Evolutionary conservation across 2,113 vertebrate species (phyloP).

Genomic region (Egretta garzetta): DNA sequence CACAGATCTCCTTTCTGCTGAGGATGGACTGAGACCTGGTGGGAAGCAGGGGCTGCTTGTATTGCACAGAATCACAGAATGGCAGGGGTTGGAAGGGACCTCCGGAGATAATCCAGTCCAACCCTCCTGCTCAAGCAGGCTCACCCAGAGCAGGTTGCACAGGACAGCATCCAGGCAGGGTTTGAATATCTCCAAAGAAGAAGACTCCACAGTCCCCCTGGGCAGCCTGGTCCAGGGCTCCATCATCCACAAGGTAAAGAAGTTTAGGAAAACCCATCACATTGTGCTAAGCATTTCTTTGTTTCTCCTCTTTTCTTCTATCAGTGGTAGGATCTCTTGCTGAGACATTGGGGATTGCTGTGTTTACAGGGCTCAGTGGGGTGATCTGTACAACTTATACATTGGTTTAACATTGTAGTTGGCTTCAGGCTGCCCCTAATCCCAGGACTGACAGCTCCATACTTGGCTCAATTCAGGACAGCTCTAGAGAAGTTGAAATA

Average conservation of each 20-base stretch:
- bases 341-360: not conserved
- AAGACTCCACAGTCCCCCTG: too few species aligned
- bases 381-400: not conserved
- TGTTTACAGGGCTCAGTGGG: not conserved
- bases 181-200: too few species aligned
- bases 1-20: not conserved
- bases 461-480: rapidly evolving
- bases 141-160: too few species aligned
- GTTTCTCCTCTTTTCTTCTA: not conserved
- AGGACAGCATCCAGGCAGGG: too few species aligned
- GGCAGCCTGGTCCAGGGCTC: too few species aligned
- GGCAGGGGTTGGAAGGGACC: too few species aligned
- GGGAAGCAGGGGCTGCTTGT: not conserved
- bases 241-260: too few species aligned
- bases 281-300: not conserved
- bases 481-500: not conserved
- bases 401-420: not conserved
- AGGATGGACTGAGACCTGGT: not conserved
- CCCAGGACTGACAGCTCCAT: not conserved
- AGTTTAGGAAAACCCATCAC: not conserved
- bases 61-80: too few species aligned
- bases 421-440: not conserved
- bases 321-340: not conserved
- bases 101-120: too few species aligned
- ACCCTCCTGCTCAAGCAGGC: too few species aligned